Percentiles rank a stretch among this genome's conserved stretches.
Evolutionary conservation across 2,888 invertebrate species (phyloP).

Genomic region (Cerceris ruficornis): DNA sequence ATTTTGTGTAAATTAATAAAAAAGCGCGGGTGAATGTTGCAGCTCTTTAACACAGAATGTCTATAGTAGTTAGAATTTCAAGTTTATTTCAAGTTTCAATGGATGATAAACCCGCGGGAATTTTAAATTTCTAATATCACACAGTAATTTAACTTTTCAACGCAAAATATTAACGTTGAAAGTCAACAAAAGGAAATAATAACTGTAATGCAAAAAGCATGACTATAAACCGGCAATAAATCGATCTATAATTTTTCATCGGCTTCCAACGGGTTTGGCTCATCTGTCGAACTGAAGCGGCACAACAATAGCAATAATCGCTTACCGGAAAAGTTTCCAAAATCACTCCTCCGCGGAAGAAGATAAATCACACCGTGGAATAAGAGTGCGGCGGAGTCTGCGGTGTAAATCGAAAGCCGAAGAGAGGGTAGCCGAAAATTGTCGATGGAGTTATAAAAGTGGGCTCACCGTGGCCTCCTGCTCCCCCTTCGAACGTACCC

Average conservation of each 20-base stretch:
- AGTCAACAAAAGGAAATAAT: background rate
- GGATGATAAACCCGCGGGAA: no score
- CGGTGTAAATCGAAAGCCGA: slow-evolving; percentile 67
- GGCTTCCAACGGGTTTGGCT: slow-evolving; percentile 27
- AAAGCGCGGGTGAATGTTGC: no score
- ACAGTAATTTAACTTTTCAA: no score
- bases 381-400: slow-evolving; percentile 48
- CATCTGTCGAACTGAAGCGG: slow-evolving; percentile 21
- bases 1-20: no score
- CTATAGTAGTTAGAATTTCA: no score
- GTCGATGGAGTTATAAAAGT: slow-evolving; percentile 79
- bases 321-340: slow-evolving; percentile 39
- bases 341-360: slow-evolving; percentile 49
- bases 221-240: background rate
- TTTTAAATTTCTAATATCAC: no score
- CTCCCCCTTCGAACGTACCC: slow-evolving; percentile 61
- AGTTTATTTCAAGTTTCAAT: no score
- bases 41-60: no score
- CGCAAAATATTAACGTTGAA: background rate
- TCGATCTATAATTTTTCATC: slow-evolving; percentile 45
- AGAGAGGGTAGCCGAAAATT: slow-evolving; percentile 74
- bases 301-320: slow-evolving; percentile 53
- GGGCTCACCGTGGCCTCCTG: slow-evolving; percentile 64
- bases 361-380: slow-evolving; percentile 73
- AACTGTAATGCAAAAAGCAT: background rate